phyloP scores from a whole-genome alignment of 2,888 invertebrate species.

The Gortyna flavago region DNA sequence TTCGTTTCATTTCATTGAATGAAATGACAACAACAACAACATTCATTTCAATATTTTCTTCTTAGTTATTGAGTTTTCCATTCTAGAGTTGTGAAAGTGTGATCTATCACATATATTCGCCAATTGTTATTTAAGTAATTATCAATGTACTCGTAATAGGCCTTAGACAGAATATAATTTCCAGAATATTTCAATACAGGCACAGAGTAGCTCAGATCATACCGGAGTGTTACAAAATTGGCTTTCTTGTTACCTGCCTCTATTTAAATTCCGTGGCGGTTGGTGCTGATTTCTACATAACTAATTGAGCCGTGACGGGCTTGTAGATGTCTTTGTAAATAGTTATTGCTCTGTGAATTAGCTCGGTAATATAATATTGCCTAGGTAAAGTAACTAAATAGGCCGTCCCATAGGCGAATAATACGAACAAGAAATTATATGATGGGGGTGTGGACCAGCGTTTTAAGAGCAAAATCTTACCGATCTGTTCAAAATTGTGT shows the following conservation, averaged over 20 bases:
- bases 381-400: neutral
- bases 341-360: slow-evolving; percentile 45
- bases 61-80: neutral
- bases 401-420: neutral
- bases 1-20: too few species aligned
- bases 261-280: slow-evolving; percentile 67
- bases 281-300: slow-evolving; percentile 71
- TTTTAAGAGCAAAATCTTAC: neutral
- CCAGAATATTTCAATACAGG: slow-evolving; percentile 9
- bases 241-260: slow-evolving; percentile 60
- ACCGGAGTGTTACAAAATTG: slow-evolving; percentile 55
- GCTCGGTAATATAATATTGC: slow-evolving; percentile 41
- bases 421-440: neutral
- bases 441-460: neutral
- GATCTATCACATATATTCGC: neutral
- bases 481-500: neutral
- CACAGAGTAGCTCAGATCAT: slow-evolving; percentile 22
- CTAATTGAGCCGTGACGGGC: slow-evolving; percentile 69
- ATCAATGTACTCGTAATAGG: neutral
- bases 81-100: neutral
- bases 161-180: neutral
- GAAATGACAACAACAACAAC: too few species aligned
- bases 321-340: slow-evolving; percentile 58
- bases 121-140: neutral
- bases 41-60: too few species aligned